Percentiles rank a stretch among this genome's conserved stretches.
phyloP scores from a whole-genome alignment of 37 sponge, comb jelly and placozoan genomes.

The Beroe ovata region DNA sequence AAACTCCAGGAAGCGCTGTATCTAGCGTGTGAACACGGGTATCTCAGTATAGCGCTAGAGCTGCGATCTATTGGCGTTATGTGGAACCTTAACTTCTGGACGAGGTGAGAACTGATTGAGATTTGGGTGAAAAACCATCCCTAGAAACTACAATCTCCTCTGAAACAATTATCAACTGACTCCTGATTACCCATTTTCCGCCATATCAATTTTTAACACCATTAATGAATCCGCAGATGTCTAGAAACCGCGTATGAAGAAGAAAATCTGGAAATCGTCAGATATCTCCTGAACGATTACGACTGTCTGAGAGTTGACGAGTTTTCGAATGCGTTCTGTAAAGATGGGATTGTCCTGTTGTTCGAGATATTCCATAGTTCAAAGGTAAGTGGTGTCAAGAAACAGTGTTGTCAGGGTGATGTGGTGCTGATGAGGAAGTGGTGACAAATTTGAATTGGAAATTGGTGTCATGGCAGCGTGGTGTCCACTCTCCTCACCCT shows the following conservation, averaged over 20 bases:
- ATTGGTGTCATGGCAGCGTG: too few species aligned
- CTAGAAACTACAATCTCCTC: too few species aligned
- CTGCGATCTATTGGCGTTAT: slow-evolving; percentile 59
- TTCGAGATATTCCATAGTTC: slow-evolving; percentile 54
- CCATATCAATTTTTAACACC: too few species aligned
- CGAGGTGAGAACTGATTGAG: too few species aligned
- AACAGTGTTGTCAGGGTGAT: too few species aligned
- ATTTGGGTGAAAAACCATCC: too few species aligned
- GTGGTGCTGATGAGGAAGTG: too few species aligned
- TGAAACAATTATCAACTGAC: too few species aligned
- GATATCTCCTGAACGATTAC: slow-evolving; percentile 62
- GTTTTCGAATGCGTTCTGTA: slow-evolving; percentile 57
- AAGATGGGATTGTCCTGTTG: slow-evolving; percentile 48
- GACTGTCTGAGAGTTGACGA: slow-evolving; percentile 54
- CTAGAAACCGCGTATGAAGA: slow-evolving; percentile 62
- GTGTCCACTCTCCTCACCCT: too few species aligned
- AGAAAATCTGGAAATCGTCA: slow-evolving; percentile 41
- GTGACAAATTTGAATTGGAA: too few species aligned
- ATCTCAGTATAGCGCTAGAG: slow-evolving; percentile 43
- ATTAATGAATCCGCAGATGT: too few species aligned
- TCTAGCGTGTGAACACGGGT: slow-evolving; percentile 65
- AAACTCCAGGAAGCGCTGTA: slow-evolving; percentile 62
- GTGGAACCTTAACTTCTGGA: slow-evolving; percentile 68
- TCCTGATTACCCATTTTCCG: too few species aligned
- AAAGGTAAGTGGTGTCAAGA: slow-evolving; percentile 49